Evolutionary conservation across 2,797 vertebrate genomes (phyloP).

Genomic region (Enteromius mattozi): DNA sequence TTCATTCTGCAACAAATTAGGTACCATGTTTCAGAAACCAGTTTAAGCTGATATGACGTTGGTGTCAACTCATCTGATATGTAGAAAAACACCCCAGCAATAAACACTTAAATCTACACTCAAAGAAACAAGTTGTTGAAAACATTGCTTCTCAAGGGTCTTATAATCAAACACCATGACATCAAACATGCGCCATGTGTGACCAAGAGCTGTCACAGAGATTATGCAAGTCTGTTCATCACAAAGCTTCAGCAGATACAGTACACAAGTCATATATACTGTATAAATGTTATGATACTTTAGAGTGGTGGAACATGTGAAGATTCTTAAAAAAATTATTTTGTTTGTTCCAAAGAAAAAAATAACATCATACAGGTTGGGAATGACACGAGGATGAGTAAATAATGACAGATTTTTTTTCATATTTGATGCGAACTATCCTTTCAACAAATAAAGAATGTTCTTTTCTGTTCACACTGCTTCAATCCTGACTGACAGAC

Average conservation of each 20-base stretch:
- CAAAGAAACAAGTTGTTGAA: background rate
- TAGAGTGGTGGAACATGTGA: background rate
- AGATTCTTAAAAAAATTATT: background rate
- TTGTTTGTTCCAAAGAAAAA: background rate
- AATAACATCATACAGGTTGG: background rate
- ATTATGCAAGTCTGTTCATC: background rate
- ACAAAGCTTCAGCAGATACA: background rate
- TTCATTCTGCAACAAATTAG: background rate
- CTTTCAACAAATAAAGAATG: background rate
- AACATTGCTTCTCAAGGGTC: background rate
- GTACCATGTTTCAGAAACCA: background rate
- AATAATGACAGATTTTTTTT: background rate
- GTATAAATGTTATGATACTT: background rate
- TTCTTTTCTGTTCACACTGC: background rate
- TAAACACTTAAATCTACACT: background rate
- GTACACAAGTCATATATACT: background rate
- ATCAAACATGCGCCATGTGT: background rate
- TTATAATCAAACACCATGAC: background rate
- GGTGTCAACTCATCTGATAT: background rate
- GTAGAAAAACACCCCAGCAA: background rate
- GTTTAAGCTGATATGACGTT: background rate
- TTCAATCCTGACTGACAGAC: constrained; percentile 2
- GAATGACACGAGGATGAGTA: background rate
- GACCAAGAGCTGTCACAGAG: background rate
- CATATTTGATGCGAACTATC: background rate